Evolutionary conservation across 2,797 vertebrate genomes (phyloP).

Genomic region (Megalops cyprinoides): DNA sequence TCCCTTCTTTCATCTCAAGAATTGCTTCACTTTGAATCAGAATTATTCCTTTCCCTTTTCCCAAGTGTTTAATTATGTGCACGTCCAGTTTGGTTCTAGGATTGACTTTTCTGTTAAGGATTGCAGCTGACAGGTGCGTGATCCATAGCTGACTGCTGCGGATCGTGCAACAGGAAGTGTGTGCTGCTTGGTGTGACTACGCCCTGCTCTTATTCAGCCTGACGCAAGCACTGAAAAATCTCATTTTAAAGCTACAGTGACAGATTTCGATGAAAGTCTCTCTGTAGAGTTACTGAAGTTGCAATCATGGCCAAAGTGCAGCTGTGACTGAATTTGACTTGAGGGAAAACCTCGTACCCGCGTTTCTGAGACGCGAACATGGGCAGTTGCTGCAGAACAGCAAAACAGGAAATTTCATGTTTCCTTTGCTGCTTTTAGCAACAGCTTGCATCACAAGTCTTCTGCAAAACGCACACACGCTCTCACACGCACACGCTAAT

Average conservation of each 20-base stretch:
- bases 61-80: neutral
- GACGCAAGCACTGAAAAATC: neutral
- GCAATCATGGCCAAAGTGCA: conserved; percentile 28
- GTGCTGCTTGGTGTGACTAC: neutral
- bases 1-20: conserved; percentile 10
- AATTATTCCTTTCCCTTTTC: neutral
- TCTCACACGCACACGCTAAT: conserved; percentile 28
- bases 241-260: neutral
- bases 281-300: neutral
- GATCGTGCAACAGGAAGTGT: conserved; percentile 10
- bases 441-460: conserved; percentile 71
- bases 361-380: conserved; percentile 66
- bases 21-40: neutral
- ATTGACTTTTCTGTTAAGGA: too few relatives aligned
- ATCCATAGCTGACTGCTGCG: too few relatives aligned
- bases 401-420: conserved; percentile 85
- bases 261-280: conserved; percentile 7
- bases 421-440: conserved; percentile 79
- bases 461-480: conserved; percentile 60
- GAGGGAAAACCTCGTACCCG: conserved; percentile 66
- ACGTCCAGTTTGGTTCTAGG: too few relatives aligned
- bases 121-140: too few relatives aligned
- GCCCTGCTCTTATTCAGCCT: neutral
- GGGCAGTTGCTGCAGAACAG: conserved; percentile 77
- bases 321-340: conserved; percentile 47